Percentiles rank a stretch among this genome's conserved stretches.
phyloP scores from a whole-genome alignment of 1,140 invertebrate genomes.

The Cydia pomonella region DNA sequence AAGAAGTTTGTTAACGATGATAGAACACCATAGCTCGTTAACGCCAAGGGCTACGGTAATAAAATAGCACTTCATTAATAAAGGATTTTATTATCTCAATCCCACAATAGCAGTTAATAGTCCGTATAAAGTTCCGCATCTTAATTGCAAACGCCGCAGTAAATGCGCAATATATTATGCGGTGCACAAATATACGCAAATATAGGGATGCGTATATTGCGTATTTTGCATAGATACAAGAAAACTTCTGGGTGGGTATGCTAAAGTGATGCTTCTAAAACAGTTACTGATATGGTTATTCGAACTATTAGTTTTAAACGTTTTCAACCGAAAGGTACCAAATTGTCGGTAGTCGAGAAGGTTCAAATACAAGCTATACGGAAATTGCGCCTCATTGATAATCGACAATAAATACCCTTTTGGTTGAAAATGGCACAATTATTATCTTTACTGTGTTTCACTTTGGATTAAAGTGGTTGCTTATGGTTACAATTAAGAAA shows the following conservation, averaged over 20 bases:
- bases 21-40: neutral
- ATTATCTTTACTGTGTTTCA: no score
- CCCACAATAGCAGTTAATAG: slow-evolving; percentile 4
- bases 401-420: no score
- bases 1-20: neutral
- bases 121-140: slow-evolving; percentile 10
- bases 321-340: no score
- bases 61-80: slow-evolving; percentile 12
- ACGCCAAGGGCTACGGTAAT: neutral
- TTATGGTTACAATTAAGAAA: no score
- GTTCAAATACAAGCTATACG: no score
- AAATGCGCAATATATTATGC: slow-evolving; percentile 6
- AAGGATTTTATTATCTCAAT: slow-evolving; percentile 7
- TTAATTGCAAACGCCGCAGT: neutral
- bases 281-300: no score
- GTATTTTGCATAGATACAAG: no score
- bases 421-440: no score
- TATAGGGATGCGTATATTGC: neutral
- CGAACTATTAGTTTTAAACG: no score
- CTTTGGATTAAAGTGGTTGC: no score
- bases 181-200: neutral
- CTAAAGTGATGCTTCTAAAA: neutral
- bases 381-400: no score
- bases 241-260: neutral
- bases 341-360: no score